Base-by-base conservation (phyloP, 2,113 vertebrate species). In the Theristicus caerulescens region DNA sequence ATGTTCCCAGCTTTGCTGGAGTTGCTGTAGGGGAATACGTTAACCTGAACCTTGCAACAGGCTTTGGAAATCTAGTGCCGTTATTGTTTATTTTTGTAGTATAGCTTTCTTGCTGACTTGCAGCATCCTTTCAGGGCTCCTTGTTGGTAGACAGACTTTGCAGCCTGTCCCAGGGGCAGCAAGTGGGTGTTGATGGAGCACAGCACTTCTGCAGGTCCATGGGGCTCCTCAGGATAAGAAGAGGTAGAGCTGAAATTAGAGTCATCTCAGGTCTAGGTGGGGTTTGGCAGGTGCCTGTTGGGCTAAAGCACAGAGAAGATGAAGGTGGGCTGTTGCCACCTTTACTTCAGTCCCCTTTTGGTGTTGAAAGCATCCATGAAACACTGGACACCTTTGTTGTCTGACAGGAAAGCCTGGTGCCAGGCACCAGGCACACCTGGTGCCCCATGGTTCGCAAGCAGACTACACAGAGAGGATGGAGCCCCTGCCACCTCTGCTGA, bases 341-440 rank as follows among this genome's bases (percentile, higher is more conserved):
- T 78, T 42, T 31, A 13, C 21, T 71, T 62, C 42, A 32, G 57
- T 38, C 9, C 21, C 25, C 16, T 70, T 90, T 57, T 49, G 25
- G 36, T 64, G 34, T 40, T 62, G n/a, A 57, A 54, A 57, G 20
- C 10, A 9, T 27, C 13, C 5, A 4, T 16, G 29, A 52, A 47
- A 38, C 38, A 27, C 51, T n/a, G 26, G 46, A 14, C 34, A 20
- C 32, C 27, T 27, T 59, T 7, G 5, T 44, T 46, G 38, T 69
- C 55, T 40, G 64, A 13, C 20, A 20, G 36, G 18, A 57, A 72
- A 32, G 26, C 36, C 14, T n/a, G n/a, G n/a, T n/a, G n/a, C n/a
- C n/a, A n/a, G n/a, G n/a, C n/a, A n/a, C 20, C 38, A 20, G 36
- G 36, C 18, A 12, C 25, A 6, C 1, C 0, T 26, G 31, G n/a